Evolutionary conservation across 1,140 invertebrate species (phyloP), one percentile per base, ranked within the genome.

Genomic region (Pararge aegeria): DNA sequence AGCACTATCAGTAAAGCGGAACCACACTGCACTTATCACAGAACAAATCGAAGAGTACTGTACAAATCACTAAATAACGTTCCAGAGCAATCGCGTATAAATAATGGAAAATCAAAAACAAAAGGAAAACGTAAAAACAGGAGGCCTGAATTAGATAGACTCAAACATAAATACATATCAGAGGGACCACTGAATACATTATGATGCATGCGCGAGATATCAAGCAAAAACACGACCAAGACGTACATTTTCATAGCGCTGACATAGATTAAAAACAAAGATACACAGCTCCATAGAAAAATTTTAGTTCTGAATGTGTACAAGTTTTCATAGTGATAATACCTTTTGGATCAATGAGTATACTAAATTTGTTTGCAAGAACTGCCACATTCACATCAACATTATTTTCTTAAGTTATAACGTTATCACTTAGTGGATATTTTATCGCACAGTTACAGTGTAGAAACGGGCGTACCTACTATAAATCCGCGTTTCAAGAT

Each of bases 141-240:
- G 19, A 27, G 46, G n/a, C 46, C 42, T 49, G 46, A 29, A 49
- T 49, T 49, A 49, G 46, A 49, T 49, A 49, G 46, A 27, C 18
- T 12, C 42, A 48, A 19, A 24, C 44, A 49, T 49, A 49, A 49
- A 49, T 49, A 49, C 46, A 13, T 49, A 49, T 49, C 46, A 29
- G n/a, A 1, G 15, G 5, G 24, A 49, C 16, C 20, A 27, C 10
- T 49, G 46, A 49, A 49, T 49, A 49, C 18, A 49, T 59, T 59
- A 12, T 61, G 68, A 74, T 70, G 71, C 68, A 74, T 66, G 68
- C 63, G 40, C 58, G 48, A 55, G 71, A 74, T 74, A 65, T 38
- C 29, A 38, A 13, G 46, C 15, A 61, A 38, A 40, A 30, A 61
- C 67, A 65, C 55, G 61, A 64, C 38, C 54, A 58, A 61, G 60